Conservation (phyloP, 2,113 vertebrate species). For the Phylloscopus trochiloides region DNA sequence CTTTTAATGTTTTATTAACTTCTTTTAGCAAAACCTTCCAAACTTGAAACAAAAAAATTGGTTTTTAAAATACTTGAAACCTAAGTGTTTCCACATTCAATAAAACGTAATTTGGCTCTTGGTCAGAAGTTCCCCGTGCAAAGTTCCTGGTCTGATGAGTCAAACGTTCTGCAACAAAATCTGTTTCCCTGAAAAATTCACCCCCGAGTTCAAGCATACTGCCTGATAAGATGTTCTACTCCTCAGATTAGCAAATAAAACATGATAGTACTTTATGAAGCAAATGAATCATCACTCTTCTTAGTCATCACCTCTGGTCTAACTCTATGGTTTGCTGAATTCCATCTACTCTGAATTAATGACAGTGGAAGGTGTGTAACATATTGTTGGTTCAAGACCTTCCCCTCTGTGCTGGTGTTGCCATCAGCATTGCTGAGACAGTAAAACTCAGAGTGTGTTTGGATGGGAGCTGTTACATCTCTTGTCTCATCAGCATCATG, state of each 20-base stretch:
- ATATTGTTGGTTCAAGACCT: rapidly evolving
- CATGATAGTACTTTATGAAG: neutral
- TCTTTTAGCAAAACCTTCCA: neutral
- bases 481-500: neutral
- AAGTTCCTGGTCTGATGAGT: neutral
- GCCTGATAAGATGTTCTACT: neutral
- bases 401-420: neutral
- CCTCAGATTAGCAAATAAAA: neutral
- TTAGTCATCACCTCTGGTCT: neutral
- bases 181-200: neutral
- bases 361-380: neutral
- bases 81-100: neutral
- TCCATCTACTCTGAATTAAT: neutral
- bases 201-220: neutral
- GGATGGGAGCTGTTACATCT: neutral
- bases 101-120: neutral
- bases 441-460: neutral
- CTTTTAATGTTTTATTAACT: neutral
- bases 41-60: neutral
- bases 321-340: neutral
- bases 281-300: neutral
- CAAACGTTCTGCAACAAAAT: neutral
- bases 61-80: neutral
- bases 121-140: neutral
- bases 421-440: neutral